A percentile compares a stretch with the other conserved stretches of the same genome.
Conservation (phyloP, 64 coral and sea anemone species). For the Anthopleura sola region DNA sequence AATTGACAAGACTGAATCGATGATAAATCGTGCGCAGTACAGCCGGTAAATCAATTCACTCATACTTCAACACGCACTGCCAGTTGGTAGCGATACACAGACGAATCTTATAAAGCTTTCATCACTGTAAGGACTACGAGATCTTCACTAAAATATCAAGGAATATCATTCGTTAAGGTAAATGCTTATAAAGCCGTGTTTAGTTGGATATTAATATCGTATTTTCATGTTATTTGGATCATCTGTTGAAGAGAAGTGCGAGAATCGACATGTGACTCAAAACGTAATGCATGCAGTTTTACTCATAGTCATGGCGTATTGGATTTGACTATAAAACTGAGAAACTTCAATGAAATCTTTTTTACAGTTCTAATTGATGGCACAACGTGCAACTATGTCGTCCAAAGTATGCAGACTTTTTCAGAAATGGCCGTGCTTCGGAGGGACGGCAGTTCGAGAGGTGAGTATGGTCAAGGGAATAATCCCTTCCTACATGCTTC, state of each 20-base stretch:
- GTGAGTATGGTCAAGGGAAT: background rate
- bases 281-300: too few species aligned
- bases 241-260: background rate
- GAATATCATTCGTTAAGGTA: background rate
- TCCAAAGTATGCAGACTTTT: conserved; percentile 9
- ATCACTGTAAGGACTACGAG: background rate
- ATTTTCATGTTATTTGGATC: background rate
- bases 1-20: background rate
- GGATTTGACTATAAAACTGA: too few species aligned
- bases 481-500: background rate
- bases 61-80: background rate
- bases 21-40: background rate
- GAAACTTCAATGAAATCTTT: background rate
- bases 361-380: background rate
- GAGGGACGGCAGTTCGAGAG: background rate
- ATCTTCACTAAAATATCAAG: background rate
- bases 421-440: conserved; percentile 30
- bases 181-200: background rate
- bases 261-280: background rate
- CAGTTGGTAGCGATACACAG: background rate
- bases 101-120: background rate
- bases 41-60: background rate
- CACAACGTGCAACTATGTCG: background rate
- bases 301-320: too few species aligned
- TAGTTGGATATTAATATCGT: background rate